These are phyloP conservation scores for Orussus abietinus DNA, from an alignment of 1,140 invertebrate genomes.

Conservation along the genomic window DNA sequence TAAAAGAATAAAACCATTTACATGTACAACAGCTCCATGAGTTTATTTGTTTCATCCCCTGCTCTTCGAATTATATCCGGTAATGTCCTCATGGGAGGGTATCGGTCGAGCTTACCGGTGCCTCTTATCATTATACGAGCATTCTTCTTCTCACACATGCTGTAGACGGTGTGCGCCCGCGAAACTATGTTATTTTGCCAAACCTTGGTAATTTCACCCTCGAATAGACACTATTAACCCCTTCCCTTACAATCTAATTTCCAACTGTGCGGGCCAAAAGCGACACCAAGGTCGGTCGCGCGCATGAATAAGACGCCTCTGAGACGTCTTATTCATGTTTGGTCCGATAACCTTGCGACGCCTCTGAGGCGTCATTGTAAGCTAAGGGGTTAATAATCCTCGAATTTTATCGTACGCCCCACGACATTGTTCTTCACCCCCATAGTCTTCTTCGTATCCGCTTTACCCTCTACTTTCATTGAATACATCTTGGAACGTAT, in stretches of 20 bases:
- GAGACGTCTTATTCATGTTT: background rate
- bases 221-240: conserved; percentile 1
- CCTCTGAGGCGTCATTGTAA: too few relatives aligned
- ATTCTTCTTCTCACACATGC: conserved; percentile 8
- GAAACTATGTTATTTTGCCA: conserved; percentile 4
- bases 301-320: conserved; percentile 8
- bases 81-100: conserved; percentile 2
- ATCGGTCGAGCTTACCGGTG: background rate
- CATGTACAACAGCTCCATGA: too few relatives aligned
- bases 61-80: too few relatives aligned
- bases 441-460: conserved; percentile 2
- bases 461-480: background rate
- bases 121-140: conserved; percentile 9
- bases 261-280: conserved; percentile 10
- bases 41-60: background rate
- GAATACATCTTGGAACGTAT: conserved; percentile 14
- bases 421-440: conserved; percentile 3
- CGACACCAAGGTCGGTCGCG: conserved; percentile 12
- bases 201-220: background rate
- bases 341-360: conserved; percentile 1
- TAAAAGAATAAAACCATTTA: too few relatives aligned
- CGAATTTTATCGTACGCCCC: conserved; percentile 10
- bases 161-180: conserved; percentile 3
- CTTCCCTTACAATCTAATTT: too few relatives aligned
- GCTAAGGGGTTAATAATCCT: conserved; percentile 4